Evolutionary conservation across 1,140 invertebrate genomes (phyloP).

Genomic region (Anoplolepis gracilipes): DNA sequence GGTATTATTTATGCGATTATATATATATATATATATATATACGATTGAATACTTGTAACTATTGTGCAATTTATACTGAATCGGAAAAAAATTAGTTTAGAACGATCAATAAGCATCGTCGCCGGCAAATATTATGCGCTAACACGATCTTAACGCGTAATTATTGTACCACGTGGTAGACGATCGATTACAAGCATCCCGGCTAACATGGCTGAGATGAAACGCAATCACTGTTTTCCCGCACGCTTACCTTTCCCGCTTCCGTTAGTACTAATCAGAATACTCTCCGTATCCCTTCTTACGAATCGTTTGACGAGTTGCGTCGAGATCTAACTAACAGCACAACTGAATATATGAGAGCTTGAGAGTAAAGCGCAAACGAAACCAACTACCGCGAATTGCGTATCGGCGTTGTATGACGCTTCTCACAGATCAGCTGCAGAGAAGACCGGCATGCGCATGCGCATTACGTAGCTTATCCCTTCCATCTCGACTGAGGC

Average conservation of each 20-base stretch:
- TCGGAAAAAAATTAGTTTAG: background rate
- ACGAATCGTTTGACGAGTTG: background rate
- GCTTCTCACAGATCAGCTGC: conserved; percentile 31
- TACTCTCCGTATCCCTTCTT: background rate
- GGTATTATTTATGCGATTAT: background rate
- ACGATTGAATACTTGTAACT: too few relatives aligned
- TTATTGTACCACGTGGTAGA: conserved; percentile 7
- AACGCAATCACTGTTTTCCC: background rate
- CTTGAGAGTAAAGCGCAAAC: background rate
- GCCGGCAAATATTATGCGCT: background rate
- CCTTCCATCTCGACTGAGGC: background rate
- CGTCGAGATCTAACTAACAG: background rate
- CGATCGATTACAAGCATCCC: background rate
- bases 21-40: too few relatives aligned
- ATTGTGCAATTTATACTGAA: background rate
- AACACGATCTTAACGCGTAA: background rate
- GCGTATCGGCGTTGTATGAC: background rate
- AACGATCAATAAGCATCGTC: background rate
- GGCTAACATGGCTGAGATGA: conserved; percentile 6
- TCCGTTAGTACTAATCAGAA: background rate
- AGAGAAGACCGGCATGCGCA: background rate
- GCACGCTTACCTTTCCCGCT: background rate
- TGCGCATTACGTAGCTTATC: conserved; percentile 3
- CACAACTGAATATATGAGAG: background rate
- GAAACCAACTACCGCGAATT: too few relatives aligned